Evolutionary conservation across 1,140 invertebrate species (phyloP).

Genomic region (Leptonema lineaticorne): DNA sequence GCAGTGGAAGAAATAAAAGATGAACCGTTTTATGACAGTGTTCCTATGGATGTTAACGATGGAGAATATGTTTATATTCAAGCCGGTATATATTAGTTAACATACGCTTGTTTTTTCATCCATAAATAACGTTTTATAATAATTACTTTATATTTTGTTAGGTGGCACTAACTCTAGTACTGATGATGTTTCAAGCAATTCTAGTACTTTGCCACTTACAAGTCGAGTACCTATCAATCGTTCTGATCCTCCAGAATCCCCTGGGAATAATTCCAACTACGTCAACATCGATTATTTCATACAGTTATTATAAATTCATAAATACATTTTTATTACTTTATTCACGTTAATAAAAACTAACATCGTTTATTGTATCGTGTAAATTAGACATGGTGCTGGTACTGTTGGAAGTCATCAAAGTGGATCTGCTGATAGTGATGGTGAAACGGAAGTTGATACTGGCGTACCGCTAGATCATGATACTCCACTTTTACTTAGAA

Average conservation of each 20-base stretch:
- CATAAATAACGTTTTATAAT: neutral
- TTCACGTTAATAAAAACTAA: neutral
- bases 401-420: conserved; percentile 45
- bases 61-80: conserved; percentile 77
- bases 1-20: conserved; percentile 57
- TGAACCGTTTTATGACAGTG: conserved; percentile 82
- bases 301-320: conserved; percentile 69
- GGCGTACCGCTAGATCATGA: conserved; percentile 41
- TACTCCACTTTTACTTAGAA: conserved; percentile 45
- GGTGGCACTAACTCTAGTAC: conserved; percentile 63
- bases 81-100: conserved; percentile 55
- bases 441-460: conserved; percentile 49
- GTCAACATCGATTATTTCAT: conserved; percentile 90
- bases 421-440: conserved; percentile 53
- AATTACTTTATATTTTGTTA: conserved; percentile 34
- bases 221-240: conserved; percentile 44
- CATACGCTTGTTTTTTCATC: neutral
- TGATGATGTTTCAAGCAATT: conserved; percentile 61
- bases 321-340: neutral
- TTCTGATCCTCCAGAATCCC: conserved; percentile 66
- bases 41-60: conserved; percentile 72
- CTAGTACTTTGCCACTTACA: conserved; percentile 60
- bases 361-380: neutral
- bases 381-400: conserved; percentile 48
- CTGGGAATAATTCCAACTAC: conserved; percentile 77